Evolutionary conservation across 1,140 invertebrate genomes (phyloP), one percentile per base, ranked within the genome.

Genomic region (Scaptodrosophila lebanonensis): DNA sequence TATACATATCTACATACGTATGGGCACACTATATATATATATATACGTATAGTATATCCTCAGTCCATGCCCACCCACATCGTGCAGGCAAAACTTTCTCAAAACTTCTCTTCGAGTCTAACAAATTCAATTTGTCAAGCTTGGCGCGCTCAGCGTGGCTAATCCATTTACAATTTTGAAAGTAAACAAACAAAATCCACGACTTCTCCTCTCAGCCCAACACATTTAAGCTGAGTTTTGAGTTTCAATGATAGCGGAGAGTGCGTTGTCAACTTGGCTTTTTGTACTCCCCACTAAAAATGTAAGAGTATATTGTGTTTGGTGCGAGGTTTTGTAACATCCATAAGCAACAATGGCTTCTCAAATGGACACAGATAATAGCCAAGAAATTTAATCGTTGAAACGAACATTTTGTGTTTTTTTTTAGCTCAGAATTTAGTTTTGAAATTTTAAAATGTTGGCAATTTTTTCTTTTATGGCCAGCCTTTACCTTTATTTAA

Each of bases 111-210:
- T 27, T 29, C 64, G 64, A 73, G 68, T 68, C 52, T 72, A 77
- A 77, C 73, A 77, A 77, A 77, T 77, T 77, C 73, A 77, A 77
- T 77, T 77, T 77, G 73, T 77, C 73, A 77, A 73, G 73, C 73
- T 61, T 68, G 73, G 63, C 68, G 64, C 54, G 59, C 63, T 27
- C 27, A 12, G 58, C 57, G 53, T 29, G 68, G 73, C 73, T 77
- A 77, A 77, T 77, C 73, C 73, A 77, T 77, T 77, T 77, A 77
- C 73, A 79, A 77, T 77, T 77, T 77, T 16, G 27, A 79, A 77
- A 77, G 73, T 79, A 77, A 79, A 79, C 73, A 77, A 77, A 77
- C 72, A 77, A 77, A 79, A 66, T 66, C 52, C 66, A 66, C n/a
- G n/a, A n/a, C n/a, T n/a, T n/a, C n/a, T n/a, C n/a, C 66, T 40